These are phyloP conservation scores for Tetranychus truncatus DNA, from an alignment of 2,888 invertebrate genomes.

Conservation along the genomic window DNA sequence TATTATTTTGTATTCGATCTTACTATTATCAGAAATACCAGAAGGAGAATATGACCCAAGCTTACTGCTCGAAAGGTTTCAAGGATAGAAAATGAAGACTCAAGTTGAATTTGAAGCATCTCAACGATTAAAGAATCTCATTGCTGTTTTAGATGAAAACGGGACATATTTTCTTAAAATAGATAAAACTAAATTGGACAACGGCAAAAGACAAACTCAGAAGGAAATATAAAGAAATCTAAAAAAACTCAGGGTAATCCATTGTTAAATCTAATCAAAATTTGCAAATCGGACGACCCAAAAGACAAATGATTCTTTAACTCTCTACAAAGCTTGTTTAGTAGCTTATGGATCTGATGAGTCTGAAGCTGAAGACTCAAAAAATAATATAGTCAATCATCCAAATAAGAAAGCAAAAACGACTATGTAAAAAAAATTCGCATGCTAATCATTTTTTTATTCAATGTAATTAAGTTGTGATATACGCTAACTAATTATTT, in stretches of 20 bases:
- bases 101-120: constrained; percentile 88
- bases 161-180: constrained; percentile 83
- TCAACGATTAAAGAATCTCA: constrained; percentile 59
- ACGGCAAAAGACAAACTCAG: constrained; percentile 54
- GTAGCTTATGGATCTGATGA: constrained; percentile 8
- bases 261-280: neutral
- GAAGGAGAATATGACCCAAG: constrained; percentile 55
- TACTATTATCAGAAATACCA: constrained; percentile 52
- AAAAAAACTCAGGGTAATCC: neutral
- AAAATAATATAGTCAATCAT: neutral
- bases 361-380: neutral
- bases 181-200: constrained; percentile 63
- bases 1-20: constrained; percentile 7
- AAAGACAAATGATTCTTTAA: neutral
- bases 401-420: neutral
- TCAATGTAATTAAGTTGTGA: too few relatives aligned
- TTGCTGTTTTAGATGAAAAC: constrained; percentile 77
- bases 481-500: too few relatives aligned
- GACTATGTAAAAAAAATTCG: neutral
- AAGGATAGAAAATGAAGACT: constrained; percentile 75
- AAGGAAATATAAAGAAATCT: neutral
- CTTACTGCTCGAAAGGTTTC: constrained; percentile 72
- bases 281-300: neutral
- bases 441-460: too few relatives aligned
- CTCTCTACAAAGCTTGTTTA: constrained; percentile 24